phyloP scores from a whole-genome alignment of 1,140 invertebrate species.

The Magallana ariakensis region DNA sequence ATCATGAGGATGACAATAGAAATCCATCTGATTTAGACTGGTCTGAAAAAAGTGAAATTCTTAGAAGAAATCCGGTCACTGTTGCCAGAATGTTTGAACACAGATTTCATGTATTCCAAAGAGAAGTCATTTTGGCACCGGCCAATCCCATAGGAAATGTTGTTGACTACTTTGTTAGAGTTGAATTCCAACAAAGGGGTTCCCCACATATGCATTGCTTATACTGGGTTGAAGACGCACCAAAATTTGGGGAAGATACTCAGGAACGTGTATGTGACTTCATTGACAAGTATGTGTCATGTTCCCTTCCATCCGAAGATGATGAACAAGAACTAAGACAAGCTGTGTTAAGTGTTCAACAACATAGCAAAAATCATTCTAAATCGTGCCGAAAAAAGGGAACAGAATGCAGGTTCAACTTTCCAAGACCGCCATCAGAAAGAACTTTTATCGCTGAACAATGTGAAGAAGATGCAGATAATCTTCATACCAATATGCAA shows the following conservation, averaged over 20 bases:
- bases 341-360: constrained; percentile 23
- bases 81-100: constrained; percentile 43
- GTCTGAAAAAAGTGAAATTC: neutral
- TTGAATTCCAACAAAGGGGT: too few relatives aligned
- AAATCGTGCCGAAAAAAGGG: constrained; percentile 35
- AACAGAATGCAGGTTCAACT: constrained; percentile 15
- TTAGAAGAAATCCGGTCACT: constrained; percentile 39
- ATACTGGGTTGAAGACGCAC: constrained; percentile 72
- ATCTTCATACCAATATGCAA: neutral
- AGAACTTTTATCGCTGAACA: constrained; percentile 44
- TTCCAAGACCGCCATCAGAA: constrained; percentile 40
- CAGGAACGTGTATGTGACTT: constrained; percentile 47
- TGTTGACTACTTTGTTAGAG: too few relatives aligned
- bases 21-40: too few relatives aligned
- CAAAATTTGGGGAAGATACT: constrained; percentile 43
- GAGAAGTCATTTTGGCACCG: constrained; percentile 25
- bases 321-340: constrained; percentile 23
- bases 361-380: constrained; percentile 39
- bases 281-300: constrained; percentile 43
- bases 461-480: neutral
- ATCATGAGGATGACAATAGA: neutral
- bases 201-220: constrained; percentile 10
- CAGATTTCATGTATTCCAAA: constrained; percentile 33
- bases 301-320: constrained; percentile 16
- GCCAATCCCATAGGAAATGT: constrained; percentile 44